Percentiles rank a stretch among this genome's conserved stretches.
Conservation (phyloP, 2,113 vertebrate genomes). For the Balaeniceps rex region DNA sequence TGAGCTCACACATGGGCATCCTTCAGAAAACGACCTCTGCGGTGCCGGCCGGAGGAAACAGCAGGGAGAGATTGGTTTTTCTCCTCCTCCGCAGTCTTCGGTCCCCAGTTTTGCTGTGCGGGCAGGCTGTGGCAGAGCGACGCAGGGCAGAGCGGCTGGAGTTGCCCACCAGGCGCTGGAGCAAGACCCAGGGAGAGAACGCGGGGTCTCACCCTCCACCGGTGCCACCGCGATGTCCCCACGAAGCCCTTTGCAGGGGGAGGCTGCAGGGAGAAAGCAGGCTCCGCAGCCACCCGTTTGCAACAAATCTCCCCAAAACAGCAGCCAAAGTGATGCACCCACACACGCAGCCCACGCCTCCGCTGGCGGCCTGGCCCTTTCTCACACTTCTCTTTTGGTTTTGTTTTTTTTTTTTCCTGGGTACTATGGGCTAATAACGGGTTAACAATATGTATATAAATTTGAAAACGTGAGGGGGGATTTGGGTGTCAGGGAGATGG, state of each 20-base stretch:
- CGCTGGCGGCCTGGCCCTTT: background rate
- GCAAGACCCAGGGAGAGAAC: background rate
- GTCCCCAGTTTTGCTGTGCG: background rate
- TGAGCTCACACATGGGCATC: background rate
- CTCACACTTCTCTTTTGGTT: background rate
- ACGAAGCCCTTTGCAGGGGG: background rate
- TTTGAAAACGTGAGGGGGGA: background rate
- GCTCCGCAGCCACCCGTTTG: background rate
- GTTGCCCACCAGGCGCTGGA: background rate
- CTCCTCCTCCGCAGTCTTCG: background rate
- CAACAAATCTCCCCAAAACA: background rate
- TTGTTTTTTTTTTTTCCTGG: background rate
- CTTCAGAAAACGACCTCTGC: background rate
- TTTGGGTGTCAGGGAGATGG: slow-evolving; percentile 44
- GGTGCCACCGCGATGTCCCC: background rate
- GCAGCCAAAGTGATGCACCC: fast-evolving
- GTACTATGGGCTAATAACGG: background rate
- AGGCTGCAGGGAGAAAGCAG: background rate
- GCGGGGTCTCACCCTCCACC: background rate
- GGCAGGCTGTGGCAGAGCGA: background rate
- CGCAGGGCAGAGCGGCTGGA: background rate
- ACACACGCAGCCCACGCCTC: fast-evolving
- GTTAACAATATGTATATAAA: background rate
- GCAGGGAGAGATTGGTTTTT: background rate
- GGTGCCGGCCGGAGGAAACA: background rate